Conservation (phyloP, 2,888 invertebrate genomes). For the Meliscaeva auricollis region DNA sequence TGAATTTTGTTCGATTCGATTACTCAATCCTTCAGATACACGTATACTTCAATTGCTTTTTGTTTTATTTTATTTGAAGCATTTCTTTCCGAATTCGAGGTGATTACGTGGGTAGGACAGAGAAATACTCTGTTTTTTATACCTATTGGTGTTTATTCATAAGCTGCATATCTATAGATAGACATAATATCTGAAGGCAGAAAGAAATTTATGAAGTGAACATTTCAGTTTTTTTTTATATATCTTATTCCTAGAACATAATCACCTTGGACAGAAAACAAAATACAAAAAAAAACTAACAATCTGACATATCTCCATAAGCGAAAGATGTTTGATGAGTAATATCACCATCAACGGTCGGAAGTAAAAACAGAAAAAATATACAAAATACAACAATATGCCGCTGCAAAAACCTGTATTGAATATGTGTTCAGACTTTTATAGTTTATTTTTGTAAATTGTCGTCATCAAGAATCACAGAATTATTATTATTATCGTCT, state of each 20-base stretch:
- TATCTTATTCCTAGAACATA: slow-evolving; percentile 21
- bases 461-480: slow-evolving; percentile 55
- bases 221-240: slow-evolving; percentile 1
- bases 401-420: slow-evolving; percentile 25
- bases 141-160: slow-evolving; percentile 32
- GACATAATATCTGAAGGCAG: slow-evolving; percentile 7
- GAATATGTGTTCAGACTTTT: slow-evolving; percentile 24
- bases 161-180: slow-evolving; percentile 12
- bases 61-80: not conserved
- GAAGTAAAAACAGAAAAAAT: slow-evolving; percentile 43
- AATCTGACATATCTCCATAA: slow-evolving; percentile 38
- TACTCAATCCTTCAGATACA: slow-evolving; percentile 10
- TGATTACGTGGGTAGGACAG: slow-evolving; percentile 14
- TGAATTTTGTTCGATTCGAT: not conserved
- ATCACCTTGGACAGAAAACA: slow-evolving; percentile 45
- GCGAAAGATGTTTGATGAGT: slow-evolving; percentile 51
- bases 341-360: slow-evolving; percentile 40
- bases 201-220: slow-evolving; percentile 2
- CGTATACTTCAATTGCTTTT: slow-evolving; percentile 1
- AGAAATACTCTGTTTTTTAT: slow-evolving; percentile 8
- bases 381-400: not conserved
- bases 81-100: slow-evolving; percentile 23
- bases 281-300: slow-evolving; percentile 19
- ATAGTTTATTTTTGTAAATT: slow-evolving; percentile 50
- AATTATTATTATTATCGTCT: slow-evolving; percentile 25